These are phyloP conservation scores for Chelonia mydas DNA, from an alignment of 2,797 vertebrate genomes.

Conservation along the genomic window DNA sequence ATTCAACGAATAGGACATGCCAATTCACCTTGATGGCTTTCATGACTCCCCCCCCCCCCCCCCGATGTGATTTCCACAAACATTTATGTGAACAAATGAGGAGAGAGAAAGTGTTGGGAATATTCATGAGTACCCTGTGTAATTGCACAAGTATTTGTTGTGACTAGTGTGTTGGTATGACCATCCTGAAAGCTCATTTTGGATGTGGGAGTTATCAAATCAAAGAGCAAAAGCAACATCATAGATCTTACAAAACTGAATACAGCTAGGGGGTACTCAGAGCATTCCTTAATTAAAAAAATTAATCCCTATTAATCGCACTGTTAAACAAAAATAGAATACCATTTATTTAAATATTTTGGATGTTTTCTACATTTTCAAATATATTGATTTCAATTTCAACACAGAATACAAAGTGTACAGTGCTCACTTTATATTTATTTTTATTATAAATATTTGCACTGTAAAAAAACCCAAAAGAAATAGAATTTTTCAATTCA, in stretches of 20 bases:
- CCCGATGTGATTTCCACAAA: constrained; percentile 1
- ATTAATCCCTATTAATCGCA: too few relatives aligned
- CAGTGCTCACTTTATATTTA: too few relatives aligned
- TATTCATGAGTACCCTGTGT: neutral
- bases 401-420: too few relatives aligned
- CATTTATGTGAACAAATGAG: neutral
- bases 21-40: neutral
- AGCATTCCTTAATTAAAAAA: neutral
- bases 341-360: too few relatives aligned
- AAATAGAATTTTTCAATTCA: too few relatives aligned
- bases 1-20: neutral
- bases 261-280: neutral
- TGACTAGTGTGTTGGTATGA: neutral
- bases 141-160: constrained; percentile 10
- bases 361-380: too few relatives aligned
- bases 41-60: neutral
- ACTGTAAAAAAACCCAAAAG: too few relatives aligned
- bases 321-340: too few relatives aligned
- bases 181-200: neutral
- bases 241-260: constrained; percentile 3
- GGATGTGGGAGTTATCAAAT: neutral
- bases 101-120: neutral
- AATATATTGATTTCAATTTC: too few relatives aligned
- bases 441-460: too few relatives aligned
- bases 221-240: neutral